phyloP scores from a whole-genome alignment of 2,797 vertebrate genomes.

The Hypotaenidia philippensis region DNA sequence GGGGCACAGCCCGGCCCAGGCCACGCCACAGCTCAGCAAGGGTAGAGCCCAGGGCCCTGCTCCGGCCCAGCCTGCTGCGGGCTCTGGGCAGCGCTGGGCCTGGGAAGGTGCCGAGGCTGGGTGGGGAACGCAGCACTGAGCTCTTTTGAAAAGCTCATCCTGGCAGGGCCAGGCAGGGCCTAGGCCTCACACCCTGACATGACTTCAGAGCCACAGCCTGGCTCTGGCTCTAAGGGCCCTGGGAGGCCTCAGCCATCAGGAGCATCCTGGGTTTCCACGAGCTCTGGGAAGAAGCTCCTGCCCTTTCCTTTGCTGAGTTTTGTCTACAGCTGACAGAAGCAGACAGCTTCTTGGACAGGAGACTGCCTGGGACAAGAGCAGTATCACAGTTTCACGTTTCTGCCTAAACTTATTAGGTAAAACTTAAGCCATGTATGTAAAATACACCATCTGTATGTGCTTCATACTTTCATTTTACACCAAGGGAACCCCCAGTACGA shows the following conservation, averaged over 20 bases:
- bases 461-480: neutral
- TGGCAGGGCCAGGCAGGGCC: fast-evolving
- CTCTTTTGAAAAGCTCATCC: fast-evolving
- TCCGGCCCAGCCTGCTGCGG: fast-evolving
- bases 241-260: fast-evolving
- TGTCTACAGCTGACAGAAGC: neutral
- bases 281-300: neutral
- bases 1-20: fast-evolving
- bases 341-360: too few species aligned
- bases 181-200: fast-evolving
- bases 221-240: neutral
- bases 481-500: neutral
- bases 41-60: too few species aligned
- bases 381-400: neutral
- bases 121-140: neutral
- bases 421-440: neutral
- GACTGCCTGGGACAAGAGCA: neutral
- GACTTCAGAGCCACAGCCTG: neutral
- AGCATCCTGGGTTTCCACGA: fast-evolving
- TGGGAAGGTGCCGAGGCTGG: too few species aligned
- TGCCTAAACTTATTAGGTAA: too few species aligned
- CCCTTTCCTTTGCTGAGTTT: neutral
- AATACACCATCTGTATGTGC: fast-evolving
- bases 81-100: too few species aligned
- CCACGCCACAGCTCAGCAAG: neutral